Percentiles rank a stretch among this genome's conserved stretches.
Evolutionary conservation across 2,888 invertebrate genomes (phyloP).

Genomic region (Caenorhabditis japonica): DNA sequence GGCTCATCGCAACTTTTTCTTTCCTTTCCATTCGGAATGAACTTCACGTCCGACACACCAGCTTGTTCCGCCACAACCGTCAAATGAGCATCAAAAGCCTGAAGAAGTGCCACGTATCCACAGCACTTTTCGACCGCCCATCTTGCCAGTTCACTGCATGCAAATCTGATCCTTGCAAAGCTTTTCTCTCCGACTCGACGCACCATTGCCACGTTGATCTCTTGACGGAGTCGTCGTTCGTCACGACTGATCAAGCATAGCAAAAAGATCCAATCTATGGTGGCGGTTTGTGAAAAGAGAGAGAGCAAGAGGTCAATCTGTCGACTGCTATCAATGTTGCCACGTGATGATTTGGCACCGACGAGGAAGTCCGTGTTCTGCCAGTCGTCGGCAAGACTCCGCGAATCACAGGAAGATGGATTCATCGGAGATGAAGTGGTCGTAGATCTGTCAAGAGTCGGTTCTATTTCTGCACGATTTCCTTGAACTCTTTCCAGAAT

Average conservation of each 20-base stretch:
- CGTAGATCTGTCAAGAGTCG: conserved; percentile 13
- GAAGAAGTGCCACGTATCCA: conserved; percentile 67
- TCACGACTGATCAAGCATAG: conserved; percentile 71
- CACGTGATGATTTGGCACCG: conserved; percentile 48
- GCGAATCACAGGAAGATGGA: conserved; percentile 41
- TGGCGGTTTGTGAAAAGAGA: conserved; percentile 62
- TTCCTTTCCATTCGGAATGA: conserved; percentile 11
- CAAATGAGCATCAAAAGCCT: conserved; percentile 64
- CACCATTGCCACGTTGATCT: conserved; percentile 43
- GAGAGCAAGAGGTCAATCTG: conserved; percentile 62
- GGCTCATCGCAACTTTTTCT: conserved; percentile 3
- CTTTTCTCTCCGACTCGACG: conserved; percentile 52
- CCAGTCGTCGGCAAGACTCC: conserved; percentile 55
- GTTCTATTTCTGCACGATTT: conserved; percentile 8
- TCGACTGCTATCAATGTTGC: conserved; percentile 46
- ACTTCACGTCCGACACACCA: conserved; percentile 39
- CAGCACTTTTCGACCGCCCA: conserved; percentile 72
- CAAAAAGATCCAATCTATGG: conserved; percentile 73
- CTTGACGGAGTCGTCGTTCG: conserved; percentile 57
- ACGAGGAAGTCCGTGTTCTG: conserved; percentile 58
- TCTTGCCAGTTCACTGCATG: conserved; percentile 60
- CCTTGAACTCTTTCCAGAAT: conserved; percentile 31
- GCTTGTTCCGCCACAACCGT: conserved; percentile 57
- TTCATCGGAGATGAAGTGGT: conserved; percentile 33
- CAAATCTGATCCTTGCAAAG: conserved; percentile 57